Evolutionary conservation across 2,797 vertebrate species (phyloP), one percentile per base, ranked within the genome.

Genomic region (Siniperca scherzeri): DNA sequence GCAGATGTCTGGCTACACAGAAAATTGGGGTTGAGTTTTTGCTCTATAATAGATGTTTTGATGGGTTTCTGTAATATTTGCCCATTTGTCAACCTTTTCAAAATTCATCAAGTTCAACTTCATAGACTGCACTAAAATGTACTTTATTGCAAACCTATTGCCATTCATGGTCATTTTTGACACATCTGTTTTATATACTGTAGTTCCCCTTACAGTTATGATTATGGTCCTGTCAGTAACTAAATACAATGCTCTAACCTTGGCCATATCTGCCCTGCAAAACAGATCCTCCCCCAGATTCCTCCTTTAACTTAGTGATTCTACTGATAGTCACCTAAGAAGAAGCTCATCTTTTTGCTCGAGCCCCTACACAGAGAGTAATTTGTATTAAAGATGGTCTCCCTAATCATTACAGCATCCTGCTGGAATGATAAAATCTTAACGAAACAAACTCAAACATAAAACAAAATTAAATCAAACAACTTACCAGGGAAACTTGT

Each of bases 401-500:
- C 11, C 60, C 25, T 61, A 25, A 61, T 72, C 56, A 69, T 6
- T 52, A 22, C 14, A 7, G 2, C 4, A 76, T 59, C 44, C 14
- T 60, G 27, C 21, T 73, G 59, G 38, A 38, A 52, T 19, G 38
- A 61, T 52, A 68, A 44, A 7, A 70, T 64, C 30, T 1, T 33
- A 17, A 19, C 0, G 7, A 46, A 73, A 16, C 10, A 36, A 56
- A 69, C 40, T 30, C 2, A 57, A 78, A 53, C 21, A 19, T 40
- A 44, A 59, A 69, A 40, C 6, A 65, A 72, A 60, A 66, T 40
- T 0, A 74, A 62, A 74, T 65, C 1, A 48, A 60, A 30, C 22
- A 60, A 33, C 92, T 90, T 90, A 98, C 97, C 92, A 96, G 74
- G 12, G 89, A 83, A 69, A 97, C 95, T 73, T 82, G 90, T 85